Evolutionary conservation across 2,113 vertebrate species (phyloP).

Genomic region (Galeopterus variegatus): DNA sequence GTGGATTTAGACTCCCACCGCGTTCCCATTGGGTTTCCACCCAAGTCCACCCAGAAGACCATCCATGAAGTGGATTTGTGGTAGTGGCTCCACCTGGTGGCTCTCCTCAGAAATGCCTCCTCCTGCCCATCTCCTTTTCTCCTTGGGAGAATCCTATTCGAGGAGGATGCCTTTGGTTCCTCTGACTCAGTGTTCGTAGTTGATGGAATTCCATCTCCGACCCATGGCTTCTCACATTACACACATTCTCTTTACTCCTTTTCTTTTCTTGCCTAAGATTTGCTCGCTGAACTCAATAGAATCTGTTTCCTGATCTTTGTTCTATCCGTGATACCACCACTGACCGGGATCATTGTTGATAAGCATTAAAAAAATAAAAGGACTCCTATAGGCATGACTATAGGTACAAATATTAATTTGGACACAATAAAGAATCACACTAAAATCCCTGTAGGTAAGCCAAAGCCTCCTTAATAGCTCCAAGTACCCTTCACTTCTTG

Average conservation of each 20-base stretch:
- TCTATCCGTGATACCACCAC: not conserved
- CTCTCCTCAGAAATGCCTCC: conserved; percentile 58
- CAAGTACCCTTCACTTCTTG: conserved; percentile 46
- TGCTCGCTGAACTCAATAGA: conserved; percentile 14
- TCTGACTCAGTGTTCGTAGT: not conserved
- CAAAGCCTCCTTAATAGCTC: conserved; percentile 32
- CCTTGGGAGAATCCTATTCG: not conserved
- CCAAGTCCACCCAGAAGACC: not conserved
- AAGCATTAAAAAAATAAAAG: not conserved
- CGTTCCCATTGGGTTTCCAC: conserved; percentile 2
- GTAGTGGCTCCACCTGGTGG: conserved; percentile 80
- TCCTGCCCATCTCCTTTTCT: not conserved
- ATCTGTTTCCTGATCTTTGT: conserved; percentile 48
- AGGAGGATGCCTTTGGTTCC: conserved; percentile 47
- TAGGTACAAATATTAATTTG: conserved; percentile 60
- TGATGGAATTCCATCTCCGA: not conserved
- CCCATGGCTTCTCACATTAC: not conserved
- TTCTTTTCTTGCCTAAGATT: conserved; percentile 35
- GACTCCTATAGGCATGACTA: not conserved
- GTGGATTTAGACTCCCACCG: not conserved
- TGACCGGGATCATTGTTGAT: conserved; percentile 28
- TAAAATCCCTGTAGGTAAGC: conserved; percentile 42
- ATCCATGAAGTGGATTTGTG: conserved; percentile 55
- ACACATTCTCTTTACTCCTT: not conserved
- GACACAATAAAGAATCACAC: conserved; percentile 22